Base-by-base conservation (phyloP, 2,888 invertebrate genomes). In the Megalurothrips usitatus region DNA sequence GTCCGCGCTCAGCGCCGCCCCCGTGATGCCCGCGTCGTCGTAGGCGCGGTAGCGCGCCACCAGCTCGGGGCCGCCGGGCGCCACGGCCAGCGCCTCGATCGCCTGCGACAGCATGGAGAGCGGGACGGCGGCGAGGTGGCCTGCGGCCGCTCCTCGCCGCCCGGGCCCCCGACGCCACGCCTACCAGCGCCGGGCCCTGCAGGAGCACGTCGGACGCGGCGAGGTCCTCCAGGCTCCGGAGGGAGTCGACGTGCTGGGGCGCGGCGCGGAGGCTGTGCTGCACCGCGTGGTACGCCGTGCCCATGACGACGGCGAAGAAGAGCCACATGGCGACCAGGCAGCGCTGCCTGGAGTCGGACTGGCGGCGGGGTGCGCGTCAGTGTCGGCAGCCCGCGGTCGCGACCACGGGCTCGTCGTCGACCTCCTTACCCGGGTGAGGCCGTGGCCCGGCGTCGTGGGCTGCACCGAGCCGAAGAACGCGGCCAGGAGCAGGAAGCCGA, bases 241-340 rank as follows among this genome's bases (percentile, higher is more conserved):
- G 68, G 10, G 68, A 23, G 68, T 75, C 68, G 23, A 26, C 23
- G 10, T 26, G 68, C 68, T 75, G 68, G 23, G 68, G 23, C 23
- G 68, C 68, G 26, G 68, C 23, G 68, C 68, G 68, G 11, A 75
- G 26, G 26, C 68, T 26, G 11, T 75, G 68, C 68, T 26, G 68
- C 68, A 75, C 68, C 23, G 68, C 68, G 23, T 75, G 68, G 68
- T 75, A 75, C 26, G 68, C 68, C 68, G 68, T 75, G 23, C 23
- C 12, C 68, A 75, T 75, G 26, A 75, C 12, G 11, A 75, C 8
- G 23, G 68, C n/a, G 68, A 75, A 75, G 68, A 75, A 75, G 68
- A 75, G 68, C 68, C 68, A 75, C 68, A 26, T 75, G 10, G 68
- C 68, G 68, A 75, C n/a, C 11, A 75, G 68, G 68, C n/a, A 10